Evolutionary conservation across 2,888 invertebrate genomes (phyloP).

Genomic region (Chrysopilus asiliformis): DNA sequence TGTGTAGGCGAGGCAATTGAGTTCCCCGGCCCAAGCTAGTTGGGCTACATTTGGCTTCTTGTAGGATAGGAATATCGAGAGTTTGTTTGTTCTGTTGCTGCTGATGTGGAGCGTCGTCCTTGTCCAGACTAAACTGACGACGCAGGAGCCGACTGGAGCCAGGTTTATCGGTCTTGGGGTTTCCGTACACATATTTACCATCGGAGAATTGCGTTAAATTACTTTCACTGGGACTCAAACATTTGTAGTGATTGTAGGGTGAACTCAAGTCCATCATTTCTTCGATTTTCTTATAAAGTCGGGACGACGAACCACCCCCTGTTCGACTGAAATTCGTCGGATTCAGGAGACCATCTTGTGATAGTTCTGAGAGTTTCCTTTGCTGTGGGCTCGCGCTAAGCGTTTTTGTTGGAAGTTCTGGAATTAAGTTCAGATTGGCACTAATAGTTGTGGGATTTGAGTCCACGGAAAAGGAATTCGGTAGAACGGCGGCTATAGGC

Average conservation of each 20-base stretch:
- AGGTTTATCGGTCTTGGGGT: constrained; percentile 28
- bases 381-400: constrained; percentile 15
- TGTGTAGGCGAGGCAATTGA: constrained; percentile 37
- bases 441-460: constrained; percentile 32
- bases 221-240: constrained; percentile 49
- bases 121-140: constrained; percentile 56
- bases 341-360: constrained; percentile 28
- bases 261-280: constrained; percentile 50
- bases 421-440: constrained; percentile 20
- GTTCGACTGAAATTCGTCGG: constrained; percentile 33
- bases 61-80: constrained; percentile 30
- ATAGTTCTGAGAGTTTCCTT: constrained; percentile 32
- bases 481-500: constrained; percentile 22
- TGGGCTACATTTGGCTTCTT: constrained; percentile 30
- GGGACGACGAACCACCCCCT: constrained; percentile 30
- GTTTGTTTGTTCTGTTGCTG: constrained; percentile 16
- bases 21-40: constrained; percentile 10
- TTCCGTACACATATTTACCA: constrained; percentile 30
- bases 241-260: constrained; percentile 63
- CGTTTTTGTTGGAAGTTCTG: constrained; percentile 13
- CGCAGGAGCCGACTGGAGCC: constrained; percentile 41
- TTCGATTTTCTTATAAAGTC: constrained; percentile 35
- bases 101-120: constrained; percentile 42
- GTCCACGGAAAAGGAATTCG: constrained; percentile 34
- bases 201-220: constrained; percentile 33